phyloP scores from a whole-genome alignment of 2,797 vertebrate species.

The Etheostoma perlongum region DNA sequence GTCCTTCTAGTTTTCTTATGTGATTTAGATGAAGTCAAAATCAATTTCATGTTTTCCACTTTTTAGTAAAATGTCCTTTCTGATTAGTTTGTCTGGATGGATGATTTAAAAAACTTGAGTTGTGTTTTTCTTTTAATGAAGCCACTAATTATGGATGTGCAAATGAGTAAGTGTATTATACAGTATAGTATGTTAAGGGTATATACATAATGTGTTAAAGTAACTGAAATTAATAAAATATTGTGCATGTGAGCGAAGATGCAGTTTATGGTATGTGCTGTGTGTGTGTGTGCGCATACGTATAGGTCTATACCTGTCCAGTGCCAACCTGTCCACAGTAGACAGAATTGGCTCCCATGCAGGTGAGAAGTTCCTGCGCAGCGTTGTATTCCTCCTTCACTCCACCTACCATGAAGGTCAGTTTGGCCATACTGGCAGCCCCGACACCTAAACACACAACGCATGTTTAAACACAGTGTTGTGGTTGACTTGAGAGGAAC shows the following conservation, averaged over 20 bases:
- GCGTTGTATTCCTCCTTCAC: conserved; percentile 93
- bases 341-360: conserved; percentile 94
- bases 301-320: conserved; percentile 87
- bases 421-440: conserved; percentile 92
- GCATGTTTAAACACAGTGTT: conserved; percentile 24
- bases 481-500: conserved; percentile 1
- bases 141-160: background rate
- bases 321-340: conserved; percentile 94
- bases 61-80: background rate
- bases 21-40: background rate
- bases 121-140: background rate
- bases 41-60: background rate
- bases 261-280: background rate
- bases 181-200: background rate
- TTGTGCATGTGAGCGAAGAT: background rate
- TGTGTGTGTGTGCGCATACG: background rate
- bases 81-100: background rate
- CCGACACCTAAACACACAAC: conserved; percentile 88
- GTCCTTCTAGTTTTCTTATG: background rate
- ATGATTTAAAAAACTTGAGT: background rate
- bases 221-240: background rate
- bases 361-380: conserved; percentile 91
- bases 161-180: background rate
- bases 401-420: conserved; percentile 97
- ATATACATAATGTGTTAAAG: background rate